These are phyloP conservation scores for Macrobrachium nipponense DNA, from an alignment of 1,140 invertebrate species.

Conservation along the genomic window DNA sequence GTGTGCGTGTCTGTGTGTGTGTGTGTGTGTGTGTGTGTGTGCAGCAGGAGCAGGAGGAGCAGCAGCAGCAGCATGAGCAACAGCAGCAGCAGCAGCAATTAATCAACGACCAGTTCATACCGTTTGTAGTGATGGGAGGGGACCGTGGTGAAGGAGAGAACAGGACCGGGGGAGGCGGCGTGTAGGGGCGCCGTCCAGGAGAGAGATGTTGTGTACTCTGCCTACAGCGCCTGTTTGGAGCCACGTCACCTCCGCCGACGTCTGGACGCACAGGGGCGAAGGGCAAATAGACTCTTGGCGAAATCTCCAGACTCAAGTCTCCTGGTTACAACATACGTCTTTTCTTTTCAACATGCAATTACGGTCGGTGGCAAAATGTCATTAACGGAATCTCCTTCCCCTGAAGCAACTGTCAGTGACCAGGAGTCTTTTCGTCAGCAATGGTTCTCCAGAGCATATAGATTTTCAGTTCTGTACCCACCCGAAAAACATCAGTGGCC, in stretches of 20 bases:
- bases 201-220: slow-evolving; percentile 1
- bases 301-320: no score
- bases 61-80: neutral
- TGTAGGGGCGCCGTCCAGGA: neutral
- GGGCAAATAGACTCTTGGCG: neutral
- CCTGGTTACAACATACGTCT: no score
- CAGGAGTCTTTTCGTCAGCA: no score
- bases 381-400: no score
- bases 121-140: neutral
- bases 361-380: neutral
- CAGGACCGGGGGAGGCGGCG: neutral
- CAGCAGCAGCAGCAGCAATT: neutral
- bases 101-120: no score
- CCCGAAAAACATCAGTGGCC: no score
- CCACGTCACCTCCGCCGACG: neutral
- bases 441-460: no score
- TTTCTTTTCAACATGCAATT: neutral
- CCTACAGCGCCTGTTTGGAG: slow-evolving; percentile 10
- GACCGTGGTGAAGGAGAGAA: neutral
- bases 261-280: neutral
- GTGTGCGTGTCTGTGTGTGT: neutral
- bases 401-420: no score
- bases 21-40: neutral
- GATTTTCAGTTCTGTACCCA: no score
- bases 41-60: neutral